A percentile compares a stretch with the other conserved stretches of the same genome.
Conservation (phyloP, 2,797 vertebrate species). For the Sebastes matsubarae region DNA sequence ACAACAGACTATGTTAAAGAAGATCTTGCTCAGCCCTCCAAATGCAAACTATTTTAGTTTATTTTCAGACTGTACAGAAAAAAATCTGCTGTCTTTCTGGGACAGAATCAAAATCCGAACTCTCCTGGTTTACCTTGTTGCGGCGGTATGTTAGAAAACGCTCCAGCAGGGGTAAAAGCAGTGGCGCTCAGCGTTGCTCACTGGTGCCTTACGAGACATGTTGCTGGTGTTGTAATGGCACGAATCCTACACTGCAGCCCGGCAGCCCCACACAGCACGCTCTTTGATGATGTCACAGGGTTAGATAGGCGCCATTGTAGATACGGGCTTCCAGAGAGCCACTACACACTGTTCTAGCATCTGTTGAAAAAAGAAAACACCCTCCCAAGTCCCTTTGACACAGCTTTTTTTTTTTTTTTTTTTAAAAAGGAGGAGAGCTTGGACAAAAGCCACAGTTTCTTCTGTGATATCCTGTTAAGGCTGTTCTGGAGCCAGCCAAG, state of each 20-base stretch:
- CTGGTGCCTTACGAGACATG: conserved; percentile 77
- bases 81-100: background rate
- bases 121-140: conserved; percentile 52
- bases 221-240: conserved; percentile 78
- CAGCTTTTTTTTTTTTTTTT: conserved; percentile 57
- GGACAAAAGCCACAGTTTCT: conserved; percentile 89
- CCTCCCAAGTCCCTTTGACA: conserved; percentile 83
- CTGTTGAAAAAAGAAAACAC: conserved; percentile 82
- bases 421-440: conserved; percentile 63
- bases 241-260: conserved; percentile 71
- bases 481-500: conserved; percentile 86
- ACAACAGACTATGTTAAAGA: conserved; percentile 7
- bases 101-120: conserved; percentile 11
- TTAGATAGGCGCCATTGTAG: conserved; percentile 82
- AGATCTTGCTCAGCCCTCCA: background rate
- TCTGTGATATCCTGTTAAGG: conserved; percentile 89
- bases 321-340: conserved; percentile 74
- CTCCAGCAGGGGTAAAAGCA: conserved; percentile 67
- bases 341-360: conserved; percentile 82
- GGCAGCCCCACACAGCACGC: conserved; percentile 73
- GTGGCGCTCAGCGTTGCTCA: conserved; percentile 75
- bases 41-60: conserved; percentile 6
- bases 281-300: conserved; percentile 84
- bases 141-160: conserved; percentile 60
- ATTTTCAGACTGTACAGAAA: background rate